Percentiles rank a stretch among this genome's conserved stretches.
These are phyloP conservation scores for Leptoteleia sp. DNA, from an alignment of 1,140 invertebrate genomes.

Conservation along the genomic window DNA sequence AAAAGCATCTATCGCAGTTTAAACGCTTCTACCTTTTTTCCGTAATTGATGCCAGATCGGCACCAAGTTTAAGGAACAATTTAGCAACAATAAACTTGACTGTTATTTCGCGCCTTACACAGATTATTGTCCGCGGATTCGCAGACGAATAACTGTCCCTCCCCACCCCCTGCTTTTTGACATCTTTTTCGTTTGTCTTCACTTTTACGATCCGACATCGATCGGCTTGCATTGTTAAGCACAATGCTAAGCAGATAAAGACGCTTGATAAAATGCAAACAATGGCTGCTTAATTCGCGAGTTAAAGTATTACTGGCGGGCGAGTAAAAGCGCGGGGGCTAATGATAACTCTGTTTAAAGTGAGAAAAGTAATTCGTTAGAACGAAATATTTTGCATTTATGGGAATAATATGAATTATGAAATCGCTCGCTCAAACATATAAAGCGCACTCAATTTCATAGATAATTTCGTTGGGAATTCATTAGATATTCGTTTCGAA, in stretches of 20 bases:
- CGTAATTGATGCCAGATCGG: constrained; percentile 6
- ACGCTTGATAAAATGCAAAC: constrained; percentile 24
- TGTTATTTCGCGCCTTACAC: constrained; percentile 12
- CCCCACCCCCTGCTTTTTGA: too few species aligned
- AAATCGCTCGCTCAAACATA: too few species aligned
- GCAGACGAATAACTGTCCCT: constrained; percentile 5
- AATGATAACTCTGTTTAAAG: constrained; percentile 9
- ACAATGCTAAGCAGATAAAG: constrained; percentile 24
- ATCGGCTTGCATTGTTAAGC: constrained; percentile 22
- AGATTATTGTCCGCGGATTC: constrained; percentile 14
- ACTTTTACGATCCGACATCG: constrained; percentile 14
- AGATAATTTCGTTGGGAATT: constrained; percentile 33
- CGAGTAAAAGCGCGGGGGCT: background rate
- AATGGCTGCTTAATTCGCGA: constrained; percentile 13
- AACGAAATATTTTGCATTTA: constrained; percentile 21
- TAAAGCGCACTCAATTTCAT: constrained; percentile 14
- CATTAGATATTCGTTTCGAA: constrained; percentile 25
- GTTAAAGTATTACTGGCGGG: background rate
- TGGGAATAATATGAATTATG: constrained; percentile 15
- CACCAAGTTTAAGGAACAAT: constrained; percentile 10
- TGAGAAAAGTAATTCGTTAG: background rate
- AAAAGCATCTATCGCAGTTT: constrained; percentile 5
- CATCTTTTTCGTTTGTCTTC: constrained; percentile 7
- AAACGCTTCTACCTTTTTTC: constrained; percentile 1
- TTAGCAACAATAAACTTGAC: constrained; percentile 25